Evolutionary conservation across 2,113 vertebrate genomes (phyloP).

Genomic region (Lonchura striata): DNA sequence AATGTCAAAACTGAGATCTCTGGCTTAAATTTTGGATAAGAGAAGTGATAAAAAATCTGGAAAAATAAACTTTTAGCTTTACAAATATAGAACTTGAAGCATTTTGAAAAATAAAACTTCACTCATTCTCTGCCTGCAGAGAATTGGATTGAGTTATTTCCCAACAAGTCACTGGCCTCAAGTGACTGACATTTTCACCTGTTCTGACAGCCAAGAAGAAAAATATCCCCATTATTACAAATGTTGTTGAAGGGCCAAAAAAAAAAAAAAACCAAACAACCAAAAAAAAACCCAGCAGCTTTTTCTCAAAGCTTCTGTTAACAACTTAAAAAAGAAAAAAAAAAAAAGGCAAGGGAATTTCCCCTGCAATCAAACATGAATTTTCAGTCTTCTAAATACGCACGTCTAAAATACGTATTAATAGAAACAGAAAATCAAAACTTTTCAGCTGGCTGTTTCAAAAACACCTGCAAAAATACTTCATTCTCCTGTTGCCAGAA

Average conservation of each 20-base stretch:
- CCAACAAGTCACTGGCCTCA: neutral
- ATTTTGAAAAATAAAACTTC: neutral
- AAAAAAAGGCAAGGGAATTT: neutral
- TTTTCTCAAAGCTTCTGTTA: neutral
- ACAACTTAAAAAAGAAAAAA: neutral
- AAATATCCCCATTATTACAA: neutral
- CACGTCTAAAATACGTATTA: neutral
- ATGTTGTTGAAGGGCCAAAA: neutral
- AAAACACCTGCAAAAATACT: conserved; percentile 13
- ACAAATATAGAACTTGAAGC: neutral
- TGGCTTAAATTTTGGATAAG: neutral
- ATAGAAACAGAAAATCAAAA: conserved; percentile 51
- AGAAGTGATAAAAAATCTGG: neutral
- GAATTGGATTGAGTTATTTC: neutral
- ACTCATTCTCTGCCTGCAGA: neutral
- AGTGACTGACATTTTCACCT: neutral
- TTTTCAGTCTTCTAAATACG: neutral
- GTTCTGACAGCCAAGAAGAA: neutral
- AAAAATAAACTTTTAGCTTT: neutral
- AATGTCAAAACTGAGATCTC: neutral
- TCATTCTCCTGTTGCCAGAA: neutral
- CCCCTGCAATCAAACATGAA: neutral
- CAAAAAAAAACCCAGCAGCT: too few relatives aligned
- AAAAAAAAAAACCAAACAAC: too few relatives aligned
- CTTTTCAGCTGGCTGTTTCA: conserved; percentile 35